Conservation (phyloP, 2,888 invertebrate genomes). For the Polyommatus icarus region DNA sequence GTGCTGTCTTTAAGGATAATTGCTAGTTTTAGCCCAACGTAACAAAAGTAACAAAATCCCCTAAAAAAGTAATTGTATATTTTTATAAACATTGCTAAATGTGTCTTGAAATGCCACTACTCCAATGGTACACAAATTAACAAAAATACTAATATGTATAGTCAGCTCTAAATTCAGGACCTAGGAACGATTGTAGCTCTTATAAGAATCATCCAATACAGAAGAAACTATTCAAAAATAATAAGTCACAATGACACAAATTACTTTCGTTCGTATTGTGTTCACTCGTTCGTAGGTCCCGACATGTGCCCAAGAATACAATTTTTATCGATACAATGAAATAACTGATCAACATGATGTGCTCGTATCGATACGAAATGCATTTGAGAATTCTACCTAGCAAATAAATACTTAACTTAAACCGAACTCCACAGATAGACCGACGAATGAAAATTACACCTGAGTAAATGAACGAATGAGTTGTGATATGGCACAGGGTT, state of each 20-base stretch:
- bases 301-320: neutral
- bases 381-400: constrained; percentile 29
- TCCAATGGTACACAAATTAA: constrained; percentile 3
- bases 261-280: neutral
- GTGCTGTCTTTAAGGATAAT: constrained; percentile 37
- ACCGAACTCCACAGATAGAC: constrained; percentile 23
- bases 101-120: neutral
- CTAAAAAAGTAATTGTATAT: neutral
- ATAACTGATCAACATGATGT: constrained; percentile 6
- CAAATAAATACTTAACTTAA: constrained; percentile 40
- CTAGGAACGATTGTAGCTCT: neutral
- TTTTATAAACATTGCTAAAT: neutral
- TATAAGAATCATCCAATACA: neutral
- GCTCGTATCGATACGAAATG: constrained; percentile 28
- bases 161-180: neutral
- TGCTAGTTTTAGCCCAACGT: constrained; percentile 41
- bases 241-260: neutral
- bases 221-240: neutral
- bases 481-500: constrained; percentile 42
- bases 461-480: constrained; percentile 34
- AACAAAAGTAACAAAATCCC: constrained; percentile 43
- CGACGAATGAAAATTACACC: constrained; percentile 5
- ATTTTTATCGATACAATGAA: constrained; percentile 30
- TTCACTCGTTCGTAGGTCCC: neutral
- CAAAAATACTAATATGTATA: constrained; percentile 20